Percentiles rank a stretch among this genome's conserved stretches.
Conservation (phyloP, 2,888 invertebrate genomes). For the Acholoe squamosa region DNA sequence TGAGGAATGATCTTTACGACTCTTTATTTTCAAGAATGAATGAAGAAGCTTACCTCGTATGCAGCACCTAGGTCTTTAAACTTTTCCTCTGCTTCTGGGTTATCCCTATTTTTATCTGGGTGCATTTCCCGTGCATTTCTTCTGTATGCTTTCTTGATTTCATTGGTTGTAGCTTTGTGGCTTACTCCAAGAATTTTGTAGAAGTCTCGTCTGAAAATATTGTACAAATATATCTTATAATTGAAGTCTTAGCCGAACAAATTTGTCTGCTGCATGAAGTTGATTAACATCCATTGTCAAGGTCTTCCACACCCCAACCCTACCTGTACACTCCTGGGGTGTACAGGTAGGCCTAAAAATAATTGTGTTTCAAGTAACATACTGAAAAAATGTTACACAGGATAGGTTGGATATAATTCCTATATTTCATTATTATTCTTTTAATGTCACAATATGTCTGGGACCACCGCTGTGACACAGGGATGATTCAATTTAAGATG, state of each 20-base stretch:
- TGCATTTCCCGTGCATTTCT: slow-evolving; percentile 97
- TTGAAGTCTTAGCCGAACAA: too few species aligned
- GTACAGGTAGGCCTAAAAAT: background rate
- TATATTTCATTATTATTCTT: too few species aligned
- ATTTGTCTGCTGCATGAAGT: too few species aligned
- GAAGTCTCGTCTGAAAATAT: slow-evolving; percentile 90
- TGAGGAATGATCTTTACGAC: too few species aligned
- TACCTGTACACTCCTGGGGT: background rate
- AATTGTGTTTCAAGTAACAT: background rate
- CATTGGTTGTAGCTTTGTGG: slow-evolving; percentile 93
- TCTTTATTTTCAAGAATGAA: background rate
- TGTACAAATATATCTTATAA: background rate
- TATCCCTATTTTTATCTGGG: slow-evolving; percentile 98
- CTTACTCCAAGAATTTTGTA: slow-evolving; percentile 95
- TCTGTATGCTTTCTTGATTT: slow-evolving; percentile 98
- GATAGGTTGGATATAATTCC: background rate
- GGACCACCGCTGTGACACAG: too few species aligned
- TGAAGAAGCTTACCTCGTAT: slow-evolving; percentile 90
- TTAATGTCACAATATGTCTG: too few species aligned
- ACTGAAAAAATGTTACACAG: background rate
- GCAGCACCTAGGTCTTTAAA: slow-evolving; percentile 98
- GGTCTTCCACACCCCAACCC: background rate
- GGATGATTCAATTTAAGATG: too few species aligned
- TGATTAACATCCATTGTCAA: too few species aligned
- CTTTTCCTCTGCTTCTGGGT: slow-evolving; percentile 95